phyloP scores from a whole-genome alignment of 2,888 invertebrate species.

The Hirudinaria manillensis region DNA sequence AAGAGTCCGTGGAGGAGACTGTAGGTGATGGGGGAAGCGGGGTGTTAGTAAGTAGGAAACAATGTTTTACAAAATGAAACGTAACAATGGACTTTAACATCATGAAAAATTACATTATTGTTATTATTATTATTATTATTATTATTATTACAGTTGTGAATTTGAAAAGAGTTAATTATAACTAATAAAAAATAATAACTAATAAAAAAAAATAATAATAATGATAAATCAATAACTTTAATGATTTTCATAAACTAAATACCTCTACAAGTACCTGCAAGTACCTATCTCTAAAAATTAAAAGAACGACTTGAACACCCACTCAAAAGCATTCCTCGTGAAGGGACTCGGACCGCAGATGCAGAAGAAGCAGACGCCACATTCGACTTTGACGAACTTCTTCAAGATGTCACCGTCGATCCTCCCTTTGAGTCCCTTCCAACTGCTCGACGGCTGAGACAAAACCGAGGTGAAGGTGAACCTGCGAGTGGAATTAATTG shows the following conservation, averaged over 20 bases:
- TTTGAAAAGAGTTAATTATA: not conserved
- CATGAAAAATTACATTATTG: not conserved
- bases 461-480: not conserved
- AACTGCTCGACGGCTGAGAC: not conserved
- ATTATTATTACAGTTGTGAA: not conserved
- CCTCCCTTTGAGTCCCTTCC: constrained; percentile 15
- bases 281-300: too few relatives aligned
- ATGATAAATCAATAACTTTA: not conserved
- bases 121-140: not conserved
- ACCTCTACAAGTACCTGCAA: not conserved
- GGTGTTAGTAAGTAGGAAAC: not conserved
- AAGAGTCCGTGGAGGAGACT: too few relatives aligned
- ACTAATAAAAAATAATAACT: not conserved
- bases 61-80: not conserved
- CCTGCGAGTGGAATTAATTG: not conserved
- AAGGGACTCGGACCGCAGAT: constrained; percentile 15
- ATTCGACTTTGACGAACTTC: not conserved
- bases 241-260: not conserved
- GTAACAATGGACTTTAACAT: not conserved
- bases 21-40: too few relatives aligned
- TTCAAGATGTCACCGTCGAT: not conserved
- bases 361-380: constrained; percentile 19
- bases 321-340: not conserved
- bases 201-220: not conserved
- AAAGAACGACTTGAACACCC: too few relatives aligned